Conservation (phyloP, 2,888 invertebrate genomes). For the Gasteruption jaculator region DNA sequence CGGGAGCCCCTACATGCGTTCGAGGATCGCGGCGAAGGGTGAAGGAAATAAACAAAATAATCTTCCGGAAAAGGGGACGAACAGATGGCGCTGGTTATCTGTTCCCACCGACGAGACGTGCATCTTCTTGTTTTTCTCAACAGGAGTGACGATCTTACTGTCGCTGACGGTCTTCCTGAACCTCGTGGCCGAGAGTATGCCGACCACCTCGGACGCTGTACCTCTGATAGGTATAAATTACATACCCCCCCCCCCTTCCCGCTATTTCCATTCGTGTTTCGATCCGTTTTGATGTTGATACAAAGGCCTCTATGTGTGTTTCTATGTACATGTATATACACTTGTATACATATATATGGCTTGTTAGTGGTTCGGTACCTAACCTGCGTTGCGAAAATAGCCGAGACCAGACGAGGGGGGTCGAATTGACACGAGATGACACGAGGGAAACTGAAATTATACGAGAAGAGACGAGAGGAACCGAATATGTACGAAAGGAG, state of each 20-base stretch:
- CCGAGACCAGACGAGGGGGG: no score
- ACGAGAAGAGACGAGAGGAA: no score
- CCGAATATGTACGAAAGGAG: no score
- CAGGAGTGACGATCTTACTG: constrained; percentile 95
- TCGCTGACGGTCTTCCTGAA: constrained; percentile 97
- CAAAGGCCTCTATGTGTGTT: constrained; percentile 7
- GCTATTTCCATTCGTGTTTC: constrained; percentile 26
- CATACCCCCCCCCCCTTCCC: constrained; percentile 19
- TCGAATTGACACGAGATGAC: no score
- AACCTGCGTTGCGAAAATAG: constrained; percentile 6
- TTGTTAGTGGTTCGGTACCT: constrained; percentile 4
- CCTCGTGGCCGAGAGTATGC: constrained; percentile 96
- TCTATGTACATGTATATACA: constrained; percentile 25
- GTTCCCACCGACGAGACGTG: no score
- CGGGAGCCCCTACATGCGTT: no score
- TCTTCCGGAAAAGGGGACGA: no score
- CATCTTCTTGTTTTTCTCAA: constrained; percentile 52
- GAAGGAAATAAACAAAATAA: no score
- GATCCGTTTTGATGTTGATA: background rate
- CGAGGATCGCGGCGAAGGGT: no score
- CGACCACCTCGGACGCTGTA: constrained; percentile 77
- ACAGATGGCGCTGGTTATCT: no score
- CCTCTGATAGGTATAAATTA: constrained; percentile 68
- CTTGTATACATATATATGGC: constrained; percentile 14
- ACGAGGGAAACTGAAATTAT: no score